Conservation (phyloP, 1,140 invertebrate genomes). For the Arion vulgaris region DNA sequence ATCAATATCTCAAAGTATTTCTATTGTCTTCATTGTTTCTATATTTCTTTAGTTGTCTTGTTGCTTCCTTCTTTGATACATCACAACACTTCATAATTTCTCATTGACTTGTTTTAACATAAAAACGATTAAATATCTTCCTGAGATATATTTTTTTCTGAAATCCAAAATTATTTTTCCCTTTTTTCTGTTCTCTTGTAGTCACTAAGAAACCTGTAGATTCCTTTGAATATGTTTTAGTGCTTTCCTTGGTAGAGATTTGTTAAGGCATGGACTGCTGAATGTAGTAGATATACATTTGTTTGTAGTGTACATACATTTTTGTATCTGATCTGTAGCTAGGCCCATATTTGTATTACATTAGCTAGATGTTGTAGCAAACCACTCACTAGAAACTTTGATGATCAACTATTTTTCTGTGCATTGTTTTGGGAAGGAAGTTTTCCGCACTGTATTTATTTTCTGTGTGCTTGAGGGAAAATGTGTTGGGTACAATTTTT, state of each 20-base stretch:
- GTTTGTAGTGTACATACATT: neutral
- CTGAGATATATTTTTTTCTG: neutral
- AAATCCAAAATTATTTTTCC: neutral
- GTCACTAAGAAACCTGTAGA: neutral
- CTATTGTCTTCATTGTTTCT: neutral
- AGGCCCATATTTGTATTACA: neutral
- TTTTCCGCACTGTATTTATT: no score
- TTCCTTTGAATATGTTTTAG: neutral
- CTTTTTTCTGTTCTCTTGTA: neutral
- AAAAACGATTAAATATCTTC: neutral
- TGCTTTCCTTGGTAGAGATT: neutral
- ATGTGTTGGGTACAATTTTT: no score
- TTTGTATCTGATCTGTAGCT: neutral
- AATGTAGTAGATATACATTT: neutral
- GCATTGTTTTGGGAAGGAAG: no score
- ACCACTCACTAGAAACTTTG: no score
- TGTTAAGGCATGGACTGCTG: neutral
- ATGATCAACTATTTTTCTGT: no score
- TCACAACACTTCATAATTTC: neutral
- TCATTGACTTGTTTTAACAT: neutral
- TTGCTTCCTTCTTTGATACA: neutral
- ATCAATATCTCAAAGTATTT: neutral
- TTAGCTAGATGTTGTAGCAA: neutral
- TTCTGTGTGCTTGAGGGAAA: no score
- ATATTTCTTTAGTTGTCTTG: neutral